phyloP scores from a whole-genome alignment of 2,888 invertebrate genomes.

The Steinernema hermaphroditum region DNA sequence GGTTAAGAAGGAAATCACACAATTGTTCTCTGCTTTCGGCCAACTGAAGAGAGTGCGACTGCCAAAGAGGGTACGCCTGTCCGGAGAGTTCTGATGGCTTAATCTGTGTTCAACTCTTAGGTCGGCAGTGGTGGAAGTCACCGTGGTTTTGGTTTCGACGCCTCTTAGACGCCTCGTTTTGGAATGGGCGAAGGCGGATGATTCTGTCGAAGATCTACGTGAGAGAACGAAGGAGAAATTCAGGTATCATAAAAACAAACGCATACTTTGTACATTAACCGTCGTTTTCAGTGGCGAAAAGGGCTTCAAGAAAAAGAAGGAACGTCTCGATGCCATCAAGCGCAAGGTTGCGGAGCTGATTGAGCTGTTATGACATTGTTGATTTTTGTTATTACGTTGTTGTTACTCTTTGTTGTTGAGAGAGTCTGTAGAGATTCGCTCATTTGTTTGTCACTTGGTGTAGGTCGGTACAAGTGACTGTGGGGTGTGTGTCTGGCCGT shows the following conservation, averaged over 20 bases:
- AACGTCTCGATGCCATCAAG: slow-evolving; percentile 43
- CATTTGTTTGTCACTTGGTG: no score
- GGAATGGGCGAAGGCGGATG: slow-evolving; percentile 85
- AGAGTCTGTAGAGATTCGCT: no score
- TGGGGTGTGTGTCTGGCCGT: no score
- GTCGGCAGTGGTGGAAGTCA: slow-evolving; percentile 70
- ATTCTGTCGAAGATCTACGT: slow-evolving; percentile 78
- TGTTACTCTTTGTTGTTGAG: slow-evolving; percentile 6
- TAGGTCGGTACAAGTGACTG: no score
- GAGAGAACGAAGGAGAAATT: slow-evolving; percentile 57
- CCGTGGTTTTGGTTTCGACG: slow-evolving; percentile 94
- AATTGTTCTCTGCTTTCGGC: slow-evolving; percentile 80
- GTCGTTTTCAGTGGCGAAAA: slow-evolving; percentile 34
- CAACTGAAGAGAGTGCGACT: slow-evolving; percentile 85
- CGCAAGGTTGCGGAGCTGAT: slow-evolving; percentile 45
- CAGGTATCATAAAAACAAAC: slow-evolving; percentile 39
- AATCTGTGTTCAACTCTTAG: background rate
- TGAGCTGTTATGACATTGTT: background rate
- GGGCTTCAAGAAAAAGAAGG: slow-evolving; percentile 40
- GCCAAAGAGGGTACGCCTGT: slow-evolving; percentile 85
- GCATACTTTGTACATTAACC: background rate
- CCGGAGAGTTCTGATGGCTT: background rate
- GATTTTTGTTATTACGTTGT: background rate
- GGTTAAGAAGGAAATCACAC: slow-evolving; percentile 66
- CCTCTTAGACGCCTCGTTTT: slow-evolving; percentile 86